Evolutionary conservation across 2,113 vertebrate genomes (phyloP), one percentile per base, ranked within the genome.

Genomic region (Holacanthus passer): DNA sequence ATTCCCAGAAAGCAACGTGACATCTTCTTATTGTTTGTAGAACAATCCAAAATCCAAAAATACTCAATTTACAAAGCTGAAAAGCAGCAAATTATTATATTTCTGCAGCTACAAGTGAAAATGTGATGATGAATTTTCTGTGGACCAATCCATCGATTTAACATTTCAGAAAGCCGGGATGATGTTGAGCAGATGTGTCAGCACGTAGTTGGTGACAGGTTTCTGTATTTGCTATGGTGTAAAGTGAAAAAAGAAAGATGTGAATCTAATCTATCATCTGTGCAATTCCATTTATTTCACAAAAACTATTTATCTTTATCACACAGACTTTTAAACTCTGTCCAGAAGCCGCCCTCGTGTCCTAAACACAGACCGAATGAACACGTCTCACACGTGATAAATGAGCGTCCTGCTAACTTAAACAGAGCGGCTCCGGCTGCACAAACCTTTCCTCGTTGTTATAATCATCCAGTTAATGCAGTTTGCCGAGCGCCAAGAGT

Each of bases 401-500:
- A 78, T 43, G 29, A 45, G 52, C 2, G 24, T 32, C 19, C 41
- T 22, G 48, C 55, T 14, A 50, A 63, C 20, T 39, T 55, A 59
- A 86, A 83, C 64, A 74, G 14, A 53, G 63, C 37, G 31, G 35
- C 75, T 74, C 43, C 11, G 35, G 10, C 35, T 68, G 60, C 77
- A 62, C 70, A 79, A 59, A 69, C 9, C 24, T 1, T 55, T 45
- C n/a, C 39, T 22, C 64, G 43, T 10, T 27, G 43, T 56, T 67
- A 69, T 37, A 48, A 60, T 77, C 43, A 35, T 58, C 31, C 6
- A 5, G 29, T 31, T 68, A 53, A 80, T 67, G 31, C 62, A 14
- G 32, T 59, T 31, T 81, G 56, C 60, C 1, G 24, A 56, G 50
- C 22, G 59, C 53, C 55, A 64, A 56, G 45, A 48, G 58, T 71